A percentile compares a stretch with the other conserved stretches of the same genome.
These are phyloP conservation scores for Ptiloglossa arizonensis DNA, from an alignment of 1,140 invertebrate genomes.

Conservation along the genomic window DNA sequence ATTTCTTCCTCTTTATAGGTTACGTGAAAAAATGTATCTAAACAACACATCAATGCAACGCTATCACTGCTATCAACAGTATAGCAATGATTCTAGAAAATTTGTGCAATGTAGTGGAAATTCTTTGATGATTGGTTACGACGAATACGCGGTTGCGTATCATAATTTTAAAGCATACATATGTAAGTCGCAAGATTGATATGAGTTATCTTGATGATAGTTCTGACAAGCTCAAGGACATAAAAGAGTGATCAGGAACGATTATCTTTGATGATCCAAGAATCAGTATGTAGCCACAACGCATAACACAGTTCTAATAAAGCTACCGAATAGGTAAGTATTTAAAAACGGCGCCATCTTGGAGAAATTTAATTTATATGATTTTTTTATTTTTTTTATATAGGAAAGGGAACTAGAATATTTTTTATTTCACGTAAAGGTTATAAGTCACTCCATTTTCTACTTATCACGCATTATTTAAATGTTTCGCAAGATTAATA, in stretches of 20 bases:
- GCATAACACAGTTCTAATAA: neutral
- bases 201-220: conserved; percentile 8
- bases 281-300: neutral
- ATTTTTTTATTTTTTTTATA: conserved; percentile 19
- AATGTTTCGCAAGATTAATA: conserved; percentile 56
- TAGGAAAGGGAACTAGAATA: neutral
- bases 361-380: neutral
- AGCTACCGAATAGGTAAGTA: neutral
- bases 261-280: neutral
- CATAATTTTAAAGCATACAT: conserved; percentile 13
- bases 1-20: neutral
- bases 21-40: neutral
- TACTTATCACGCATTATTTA: neutral
- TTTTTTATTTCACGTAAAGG: neutral
- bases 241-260: no score
- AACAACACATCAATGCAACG: neutral
- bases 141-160: neutral
- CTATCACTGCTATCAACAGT: neutral
- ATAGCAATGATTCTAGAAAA: neutral
- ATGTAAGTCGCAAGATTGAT: neutral
- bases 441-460: neutral
- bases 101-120: neutral
- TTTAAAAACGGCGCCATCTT: neutral
- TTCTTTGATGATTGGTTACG: conserved; percentile 6
- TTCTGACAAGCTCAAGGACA: neutral